These are phyloP conservation scores for Aplodontia rufa DNA, from an alignment of 2,113 vertebrate genomes.

Conservation along the genomic window DNA sequence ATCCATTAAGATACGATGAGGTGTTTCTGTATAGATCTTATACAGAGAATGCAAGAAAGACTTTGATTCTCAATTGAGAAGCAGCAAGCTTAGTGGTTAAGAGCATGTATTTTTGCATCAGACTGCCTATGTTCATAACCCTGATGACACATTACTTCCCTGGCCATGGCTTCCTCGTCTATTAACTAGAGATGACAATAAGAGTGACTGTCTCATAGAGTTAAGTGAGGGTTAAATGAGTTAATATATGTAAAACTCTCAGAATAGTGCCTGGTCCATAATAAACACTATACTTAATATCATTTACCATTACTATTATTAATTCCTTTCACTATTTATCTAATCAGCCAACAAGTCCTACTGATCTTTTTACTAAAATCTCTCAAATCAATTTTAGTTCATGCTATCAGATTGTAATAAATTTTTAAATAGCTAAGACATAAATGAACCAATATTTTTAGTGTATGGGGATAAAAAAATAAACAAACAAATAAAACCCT, in stretches of 20 bases:
- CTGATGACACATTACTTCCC: neutral
- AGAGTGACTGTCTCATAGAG: neutral
- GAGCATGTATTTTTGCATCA: neutral
- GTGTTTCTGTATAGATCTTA: neutral
- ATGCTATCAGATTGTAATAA: neutral
- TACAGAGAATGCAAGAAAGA: neutral
- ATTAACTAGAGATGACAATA: neutral
- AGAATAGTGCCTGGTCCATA: neutral
- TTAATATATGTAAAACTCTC: neutral
- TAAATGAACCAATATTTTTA: neutral
- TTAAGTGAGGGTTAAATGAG: neutral
- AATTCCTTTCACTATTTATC: neutral
- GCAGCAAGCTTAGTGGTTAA: neutral
- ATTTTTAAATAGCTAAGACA: neutral
- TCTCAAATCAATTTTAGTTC: constrained; percentile 22
- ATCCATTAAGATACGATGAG: neutral
- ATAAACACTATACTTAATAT: neutral
- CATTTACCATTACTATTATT: neutral
- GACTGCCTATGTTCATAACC: neutral
- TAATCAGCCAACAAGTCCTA: constrained; percentile 8
- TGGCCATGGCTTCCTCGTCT: neutral
- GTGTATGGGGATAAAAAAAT: neutral
- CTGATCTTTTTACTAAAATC: neutral
- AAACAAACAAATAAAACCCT: constrained; percentile 33
- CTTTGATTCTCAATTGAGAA: neutral